Conservation (phyloP, 2,113 vertebrate genomes). For the cattle (Bos taurus) region DNA sequence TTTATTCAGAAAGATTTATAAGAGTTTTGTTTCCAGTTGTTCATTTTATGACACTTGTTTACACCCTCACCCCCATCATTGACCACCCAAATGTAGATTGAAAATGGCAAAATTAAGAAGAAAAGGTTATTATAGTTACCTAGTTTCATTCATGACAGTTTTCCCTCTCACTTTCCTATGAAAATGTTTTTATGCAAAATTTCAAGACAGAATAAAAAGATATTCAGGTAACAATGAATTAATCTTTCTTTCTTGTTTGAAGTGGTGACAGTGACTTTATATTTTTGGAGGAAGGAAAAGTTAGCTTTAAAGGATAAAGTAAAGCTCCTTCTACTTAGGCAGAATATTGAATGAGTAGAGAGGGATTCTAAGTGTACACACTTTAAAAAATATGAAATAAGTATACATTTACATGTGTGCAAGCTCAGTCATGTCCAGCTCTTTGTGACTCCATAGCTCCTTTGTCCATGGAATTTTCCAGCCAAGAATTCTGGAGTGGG, state of each 20-base stretch:
- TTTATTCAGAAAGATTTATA: background rate
- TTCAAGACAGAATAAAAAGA: background rate
- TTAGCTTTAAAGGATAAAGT: background rate
- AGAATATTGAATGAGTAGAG: constrained; percentile 1
- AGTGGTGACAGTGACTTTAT: background rate
- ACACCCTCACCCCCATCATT: background rate
- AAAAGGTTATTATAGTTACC: background rate
- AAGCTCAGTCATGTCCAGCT: background rate
- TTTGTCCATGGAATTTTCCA: background rate
- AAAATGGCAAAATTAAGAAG: background rate
- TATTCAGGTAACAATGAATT: background rate
- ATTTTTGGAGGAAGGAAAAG: background rate
- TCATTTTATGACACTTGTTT: background rate
- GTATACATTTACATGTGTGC: rapidly evolving
- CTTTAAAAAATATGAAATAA: background rate
- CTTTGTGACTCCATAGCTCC: background rate
- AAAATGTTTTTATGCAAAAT: constrained; percentile 17
- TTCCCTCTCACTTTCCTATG: background rate
- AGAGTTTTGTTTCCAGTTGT: background rate
- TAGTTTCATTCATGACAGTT: background rate
- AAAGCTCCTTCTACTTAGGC: background rate
- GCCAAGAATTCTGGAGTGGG: background rate
- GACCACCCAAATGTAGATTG: background rate
- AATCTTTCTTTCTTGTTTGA: background rate
- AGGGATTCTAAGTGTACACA: background rate